Evolutionary conservation across 2,888 invertebrate species (phyloP).

Genomic region (Rhamnusium bicolor): DNA sequence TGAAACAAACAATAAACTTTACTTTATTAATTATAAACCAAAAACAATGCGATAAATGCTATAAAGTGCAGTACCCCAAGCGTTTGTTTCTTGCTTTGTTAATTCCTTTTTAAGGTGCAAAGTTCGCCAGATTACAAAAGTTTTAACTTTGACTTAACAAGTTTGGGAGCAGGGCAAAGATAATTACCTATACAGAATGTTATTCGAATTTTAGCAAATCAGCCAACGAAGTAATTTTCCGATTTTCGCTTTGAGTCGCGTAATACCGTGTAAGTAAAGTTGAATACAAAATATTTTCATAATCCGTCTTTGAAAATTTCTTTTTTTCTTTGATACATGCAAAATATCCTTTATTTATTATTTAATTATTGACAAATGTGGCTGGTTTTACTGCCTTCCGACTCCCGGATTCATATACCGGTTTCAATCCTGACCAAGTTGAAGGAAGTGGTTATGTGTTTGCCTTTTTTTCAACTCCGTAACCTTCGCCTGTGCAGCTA

Average conservation of each 20-base stretch:
- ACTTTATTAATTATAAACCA: slow-evolving; percentile 49
- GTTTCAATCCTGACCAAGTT: too few relatives aligned
- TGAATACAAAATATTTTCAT: neutral
- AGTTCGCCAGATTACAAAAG: slow-evolving; percentile 38
- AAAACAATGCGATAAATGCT: slow-evolving; percentile 41
- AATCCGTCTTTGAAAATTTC: too few relatives aligned
- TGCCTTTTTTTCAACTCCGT: too few relatives aligned
- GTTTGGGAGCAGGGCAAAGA: neutral
- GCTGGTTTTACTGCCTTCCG: too few relatives aligned
- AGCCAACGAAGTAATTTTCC: neutral
- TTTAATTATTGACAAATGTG: too few relatives aligned
- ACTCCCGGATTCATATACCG: too few relatives aligned
- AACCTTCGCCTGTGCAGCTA: too few relatives aligned
- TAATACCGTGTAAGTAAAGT: neutral
- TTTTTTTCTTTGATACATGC: too few relatives aligned
- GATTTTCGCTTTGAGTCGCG: neutral
- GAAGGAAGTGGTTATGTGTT: too few relatives aligned
- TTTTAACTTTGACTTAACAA: slow-evolving; percentile 35
- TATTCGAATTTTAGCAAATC: slow-evolving; percentile 22
- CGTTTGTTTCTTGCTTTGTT: slow-evolving; percentile 32
- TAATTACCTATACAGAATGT: slow-evolving; percentile 34
- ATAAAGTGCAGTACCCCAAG: slow-evolving; percentile 36
- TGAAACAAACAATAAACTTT: slow-evolving; percentile 44
- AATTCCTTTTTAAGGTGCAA: slow-evolving; percentile 32
- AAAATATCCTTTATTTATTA: too few relatives aligned